phyloP scores from a whole-genome alignment of 2,888 invertebrate species.

The Trissoscelio sp. region DNA sequence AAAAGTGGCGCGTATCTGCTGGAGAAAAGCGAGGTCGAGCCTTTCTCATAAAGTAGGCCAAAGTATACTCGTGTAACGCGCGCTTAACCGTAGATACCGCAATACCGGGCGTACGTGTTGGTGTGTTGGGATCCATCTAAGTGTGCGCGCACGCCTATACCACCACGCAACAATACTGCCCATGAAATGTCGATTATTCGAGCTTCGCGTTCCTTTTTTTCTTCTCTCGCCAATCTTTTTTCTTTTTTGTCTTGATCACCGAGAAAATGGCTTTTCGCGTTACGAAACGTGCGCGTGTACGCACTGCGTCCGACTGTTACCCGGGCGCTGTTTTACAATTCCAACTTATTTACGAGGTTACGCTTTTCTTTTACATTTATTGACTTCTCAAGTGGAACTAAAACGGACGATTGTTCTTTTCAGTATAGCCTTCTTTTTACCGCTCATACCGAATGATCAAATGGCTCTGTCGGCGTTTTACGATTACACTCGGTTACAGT shows the following conservation, averaged over 20 bases:
- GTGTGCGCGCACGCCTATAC: conserved; percentile 11
- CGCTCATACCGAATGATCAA: conserved; percentile 26
- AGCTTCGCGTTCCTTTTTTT: conserved; percentile 25
- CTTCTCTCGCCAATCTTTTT: background rate
- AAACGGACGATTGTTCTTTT: conserved; percentile 51
- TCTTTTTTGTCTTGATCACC: conserved; percentile 14
- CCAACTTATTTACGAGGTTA: conserved; percentile 28
- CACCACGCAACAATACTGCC: conserved; percentile 35
- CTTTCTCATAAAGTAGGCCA: conserved; percentile 79
- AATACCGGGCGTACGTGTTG: conserved; percentile 31
- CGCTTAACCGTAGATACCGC: conserved; percentile 67
- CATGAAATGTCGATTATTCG: conserved; percentile 54
- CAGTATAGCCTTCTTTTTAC: conserved; percentile 16
- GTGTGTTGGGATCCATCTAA: background rate
- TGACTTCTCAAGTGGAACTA: conserved; percentile 46
- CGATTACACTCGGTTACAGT: conserved; percentile 26
- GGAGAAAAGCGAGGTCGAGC: conserved; percentile 79
- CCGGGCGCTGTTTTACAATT: conserved; percentile 18
- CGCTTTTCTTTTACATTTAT: conserved; percentile 51
- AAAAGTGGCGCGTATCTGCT: conserved; percentile 78
- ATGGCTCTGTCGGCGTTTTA: conserved; percentile 32
- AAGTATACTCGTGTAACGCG: conserved; percentile 64
- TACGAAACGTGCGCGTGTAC: conserved; percentile 35
- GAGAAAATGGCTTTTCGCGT: conserved; percentile 51
- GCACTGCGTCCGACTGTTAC: background rate